Percentiles rank a stretch among this genome's conserved stretches.
These are phyloP conservation scores for Lasioglossum figueresi DNA, from an alignment of 2,888 invertebrate species.

Conservation along the genomic window DNA sequence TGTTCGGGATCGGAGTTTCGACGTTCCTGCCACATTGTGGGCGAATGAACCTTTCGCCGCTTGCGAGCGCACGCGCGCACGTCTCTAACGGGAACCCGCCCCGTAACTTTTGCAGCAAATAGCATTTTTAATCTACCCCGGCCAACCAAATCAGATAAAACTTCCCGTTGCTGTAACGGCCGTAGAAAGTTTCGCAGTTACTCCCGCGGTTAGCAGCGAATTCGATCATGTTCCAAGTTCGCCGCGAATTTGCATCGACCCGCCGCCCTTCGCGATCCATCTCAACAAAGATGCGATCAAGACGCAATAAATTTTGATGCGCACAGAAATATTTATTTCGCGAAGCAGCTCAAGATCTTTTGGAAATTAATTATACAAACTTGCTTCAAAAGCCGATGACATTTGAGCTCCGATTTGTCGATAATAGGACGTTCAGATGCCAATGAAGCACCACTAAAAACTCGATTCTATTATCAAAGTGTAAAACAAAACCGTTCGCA, in stretches of 20 bases:
- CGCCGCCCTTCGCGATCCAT: not conserved
- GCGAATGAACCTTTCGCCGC: constrained; percentile 7
- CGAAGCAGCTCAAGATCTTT: not conserved
- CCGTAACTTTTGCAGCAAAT: constrained; percentile 39
- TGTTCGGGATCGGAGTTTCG: constrained; percentile 20
- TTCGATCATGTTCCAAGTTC: constrained; percentile 27
- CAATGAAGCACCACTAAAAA: not conserved
- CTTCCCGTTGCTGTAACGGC: constrained; percentile 23
- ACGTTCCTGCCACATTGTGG: not conserved
- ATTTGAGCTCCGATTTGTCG: not conserved
- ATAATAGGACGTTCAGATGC: not conserved
- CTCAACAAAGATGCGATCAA: not conserved
- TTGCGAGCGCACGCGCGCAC: not conserved
- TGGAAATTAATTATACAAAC: not conserved
- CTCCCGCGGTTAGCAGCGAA: constrained; percentile 23
- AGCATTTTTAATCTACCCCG: constrained; percentile 39
- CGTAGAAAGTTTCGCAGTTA: constrained; percentile 21
- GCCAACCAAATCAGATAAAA: constrained; percentile 35
- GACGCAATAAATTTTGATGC: not conserved
- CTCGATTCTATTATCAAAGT: no score
- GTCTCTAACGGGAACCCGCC: constrained; percentile 22
- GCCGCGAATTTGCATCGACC: constrained; percentile 22
- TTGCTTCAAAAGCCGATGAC: no score
- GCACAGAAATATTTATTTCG: not conserved
- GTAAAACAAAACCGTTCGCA: not conserved